These are phyloP conservation scores for Caenorhabditis angaria DNA, from an alignment of 2,888 invertebrate genomes.

Conservation along the genomic window DNA sequence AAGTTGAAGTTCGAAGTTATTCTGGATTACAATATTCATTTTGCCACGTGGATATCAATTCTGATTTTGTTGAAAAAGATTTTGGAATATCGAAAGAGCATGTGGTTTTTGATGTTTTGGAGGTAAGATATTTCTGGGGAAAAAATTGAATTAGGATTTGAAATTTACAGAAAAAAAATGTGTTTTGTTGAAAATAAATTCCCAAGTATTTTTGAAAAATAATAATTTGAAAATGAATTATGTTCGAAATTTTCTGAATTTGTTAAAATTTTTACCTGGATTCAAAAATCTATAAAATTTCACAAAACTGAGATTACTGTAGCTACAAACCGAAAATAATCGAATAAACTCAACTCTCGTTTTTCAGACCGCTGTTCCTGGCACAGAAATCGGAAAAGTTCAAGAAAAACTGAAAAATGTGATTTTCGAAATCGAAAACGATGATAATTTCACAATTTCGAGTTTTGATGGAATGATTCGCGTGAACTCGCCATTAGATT, in stretches of 20 bases:
- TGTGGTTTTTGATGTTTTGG: neutral
- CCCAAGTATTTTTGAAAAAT: too few species aligned
- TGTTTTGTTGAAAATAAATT: too few species aligned
- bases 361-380: neutral
- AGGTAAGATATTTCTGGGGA: neutral
- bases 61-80: neutral
- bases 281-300: too few species aligned
- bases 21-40: constrained; percentile 12
- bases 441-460: constrained; percentile 31
- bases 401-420: constrained; percentile 1
- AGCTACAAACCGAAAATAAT: too few species aligned
- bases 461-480: constrained; percentile 24
- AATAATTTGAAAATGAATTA: too few species aligned
- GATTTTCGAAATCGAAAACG: constrained; percentile 23
- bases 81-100: neutral
- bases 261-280: too few species aligned
- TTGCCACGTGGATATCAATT: constrained; percentile 7
- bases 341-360: too few species aligned
- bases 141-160: too few species aligned
- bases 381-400: neutral
- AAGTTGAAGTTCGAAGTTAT: constrained; percentile 22
- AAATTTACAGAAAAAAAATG: too few species aligned
- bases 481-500: constrained; percentile 38
- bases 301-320: too few species aligned
- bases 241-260: too few species aligned